Evolutionary conservation across 1,140 invertebrate species (phyloP).

Genomic region (Leucophenga varia): DNA sequence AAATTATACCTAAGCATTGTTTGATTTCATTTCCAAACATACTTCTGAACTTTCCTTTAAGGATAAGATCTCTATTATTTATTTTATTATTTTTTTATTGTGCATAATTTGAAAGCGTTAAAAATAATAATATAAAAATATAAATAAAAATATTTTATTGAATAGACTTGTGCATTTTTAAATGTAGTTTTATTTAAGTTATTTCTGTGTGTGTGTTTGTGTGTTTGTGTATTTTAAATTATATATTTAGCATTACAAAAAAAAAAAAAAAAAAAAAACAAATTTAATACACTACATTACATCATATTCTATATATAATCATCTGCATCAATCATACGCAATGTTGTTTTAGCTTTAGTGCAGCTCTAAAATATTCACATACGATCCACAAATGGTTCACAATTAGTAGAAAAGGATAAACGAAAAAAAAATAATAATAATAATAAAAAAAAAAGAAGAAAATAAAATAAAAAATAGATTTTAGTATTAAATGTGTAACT

Average conservation of each 20-base stretch:
- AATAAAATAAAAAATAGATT: conserved; percentile 20
- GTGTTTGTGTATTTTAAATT: too few species aligned
- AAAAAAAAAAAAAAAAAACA: too few species aligned
- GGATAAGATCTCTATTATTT: conserved; percentile 44
- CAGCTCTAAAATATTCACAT: too few species aligned
- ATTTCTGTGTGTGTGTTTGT: too few species aligned
- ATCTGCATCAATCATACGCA: conserved; percentile 20
- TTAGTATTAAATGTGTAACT: conserved; percentile 13
- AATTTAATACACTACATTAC: too few species aligned
- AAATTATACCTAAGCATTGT: conserved; percentile 30
- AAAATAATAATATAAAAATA: conserved; percentile 14
- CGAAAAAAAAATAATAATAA: too few species aligned
- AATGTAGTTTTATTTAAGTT: conserved; percentile 51
- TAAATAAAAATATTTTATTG: conserved; percentile 24
- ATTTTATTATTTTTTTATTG: conserved; percentile 27
- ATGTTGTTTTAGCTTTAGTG: conserved; percentile 17
- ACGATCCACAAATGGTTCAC: too few species aligned
- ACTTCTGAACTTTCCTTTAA: conserved; percentile 50
- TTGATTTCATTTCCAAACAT: conserved; percentile 19
- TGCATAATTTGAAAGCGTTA: conserved; percentile 22
- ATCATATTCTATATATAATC: too few species aligned
- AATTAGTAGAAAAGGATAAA: too few species aligned
- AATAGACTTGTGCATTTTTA: conserved; percentile 51
- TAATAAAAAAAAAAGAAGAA: conserved; percentile 7
- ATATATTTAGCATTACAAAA: neutral